phyloP scores from a whole-genome alignment of 2,888 invertebrate genomes.

The Punctoribates punctum region DNA sequence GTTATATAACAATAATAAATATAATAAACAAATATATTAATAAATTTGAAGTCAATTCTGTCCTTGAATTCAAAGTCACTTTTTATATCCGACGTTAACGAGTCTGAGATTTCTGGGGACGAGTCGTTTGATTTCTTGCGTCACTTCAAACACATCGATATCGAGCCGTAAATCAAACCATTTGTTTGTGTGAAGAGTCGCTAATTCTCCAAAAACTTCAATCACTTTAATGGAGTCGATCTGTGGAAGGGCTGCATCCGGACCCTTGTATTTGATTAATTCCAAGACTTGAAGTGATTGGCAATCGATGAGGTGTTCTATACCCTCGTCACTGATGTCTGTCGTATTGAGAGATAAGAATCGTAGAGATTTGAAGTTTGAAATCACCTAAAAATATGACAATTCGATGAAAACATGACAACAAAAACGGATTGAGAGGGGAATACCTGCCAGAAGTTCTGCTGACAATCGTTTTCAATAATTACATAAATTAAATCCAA shows the following conservation, averaged over 20 bases:
- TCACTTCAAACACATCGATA: conserved; percentile 16
- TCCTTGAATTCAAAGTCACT: too few species aligned
- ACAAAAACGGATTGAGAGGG: too few species aligned
- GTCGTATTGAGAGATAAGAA: background rate
- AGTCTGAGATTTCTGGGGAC: conserved; percentile 16
- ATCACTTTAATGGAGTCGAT: conserved; percentile 1
- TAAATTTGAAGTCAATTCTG: background rate
- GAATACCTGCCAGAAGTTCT: conserved; percentile 25
- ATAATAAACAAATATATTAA: background rate
- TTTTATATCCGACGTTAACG: conserved; percentile 9
- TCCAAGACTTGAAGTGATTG: background rate
- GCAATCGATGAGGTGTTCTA: background rate
- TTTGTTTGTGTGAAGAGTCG: background rate
- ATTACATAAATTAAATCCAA: conserved; percentile 1
- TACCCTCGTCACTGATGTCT: background rate
- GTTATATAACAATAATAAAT: background rate
- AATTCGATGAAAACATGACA: background rate
- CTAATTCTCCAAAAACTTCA: background rate
- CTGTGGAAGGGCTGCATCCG: background rate
- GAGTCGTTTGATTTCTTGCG: background rate
- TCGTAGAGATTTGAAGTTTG: background rate
- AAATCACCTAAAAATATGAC: background rate
- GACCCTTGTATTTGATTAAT: conserved; percentile 14
- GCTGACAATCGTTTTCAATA: conserved; percentile 8
- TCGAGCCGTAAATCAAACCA: conserved; percentile 25